Evolutionary conservation across 2,113 vertebrate species (phyloP), one percentile per base, ranked within the genome.

Genomic region (Macquaria australasica): DNA sequence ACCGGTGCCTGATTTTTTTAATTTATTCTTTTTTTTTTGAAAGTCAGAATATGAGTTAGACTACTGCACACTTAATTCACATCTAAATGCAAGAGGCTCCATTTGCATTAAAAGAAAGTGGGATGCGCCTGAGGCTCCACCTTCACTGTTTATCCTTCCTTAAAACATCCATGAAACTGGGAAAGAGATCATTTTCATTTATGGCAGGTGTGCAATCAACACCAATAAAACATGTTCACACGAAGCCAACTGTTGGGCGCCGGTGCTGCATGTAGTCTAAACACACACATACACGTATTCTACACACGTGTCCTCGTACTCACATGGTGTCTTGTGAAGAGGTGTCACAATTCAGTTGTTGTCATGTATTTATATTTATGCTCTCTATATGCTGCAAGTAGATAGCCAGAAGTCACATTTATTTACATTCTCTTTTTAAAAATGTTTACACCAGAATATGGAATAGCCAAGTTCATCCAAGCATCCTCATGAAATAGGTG

Each of bases 241-340:
- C 81, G 18, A 82, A 83, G 73, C 91, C 91, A 93, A 93, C 93
- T 95, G 91, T 73, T 83, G 41, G 41, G 63, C 59, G 63, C 10
- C 41, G 3, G 34, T 11, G 73, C 62, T 31, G 51, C 62, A 70
- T 76, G 59, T 66, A 70, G n/a, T 53, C 1, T 18, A 62, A 25
- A 51, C 62, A 25, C 23, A 70, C 55, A 68, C 62, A 45, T n/a
- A 41, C 34, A 31, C 28, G 2, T 43, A 67, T 31, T 12, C 34
- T 34, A 37, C 59, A 72, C 66, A 51, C 31, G 0, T 18, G 4
- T 60, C 41, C 31, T 28, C 2, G 0, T 45, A 60, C 51, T 73
- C 69, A 55, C 18, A 48, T 51, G 69, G 48, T 81, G 63, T 56
- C 48, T 18, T 43, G 50, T 51, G 43, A 78, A 55, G 25, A 81